Conservation (phyloP, 2,113 vertebrate genomes). For the human (Homo sapiens) region DNA sequence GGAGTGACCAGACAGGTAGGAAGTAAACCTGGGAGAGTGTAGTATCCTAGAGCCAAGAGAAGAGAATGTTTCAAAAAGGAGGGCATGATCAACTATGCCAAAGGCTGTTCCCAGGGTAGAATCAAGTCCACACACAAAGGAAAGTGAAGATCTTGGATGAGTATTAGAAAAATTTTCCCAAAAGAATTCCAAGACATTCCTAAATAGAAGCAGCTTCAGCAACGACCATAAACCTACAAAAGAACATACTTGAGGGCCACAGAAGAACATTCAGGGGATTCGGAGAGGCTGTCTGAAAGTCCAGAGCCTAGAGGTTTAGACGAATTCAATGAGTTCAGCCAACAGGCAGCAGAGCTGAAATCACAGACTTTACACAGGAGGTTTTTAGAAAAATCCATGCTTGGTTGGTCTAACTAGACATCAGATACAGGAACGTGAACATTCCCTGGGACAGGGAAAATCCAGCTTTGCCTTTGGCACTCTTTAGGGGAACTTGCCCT, state of each 20-base stretch:
- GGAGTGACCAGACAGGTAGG: neutral
- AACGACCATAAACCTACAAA: neutral
- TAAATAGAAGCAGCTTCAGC: neutral
- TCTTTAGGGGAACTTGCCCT: neutral
- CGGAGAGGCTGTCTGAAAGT: neutral
- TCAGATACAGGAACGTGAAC: neutral
- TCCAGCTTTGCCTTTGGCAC: neutral
- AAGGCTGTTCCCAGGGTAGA: neutral
- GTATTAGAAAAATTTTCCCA: neutral
- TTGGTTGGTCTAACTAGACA: neutral
- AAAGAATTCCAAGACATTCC: neutral
- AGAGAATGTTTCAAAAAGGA: conserved; percentile 1
- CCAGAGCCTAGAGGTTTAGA: neutral
- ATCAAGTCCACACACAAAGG: neutral
- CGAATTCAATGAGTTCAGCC: neutral
- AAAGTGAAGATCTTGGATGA: neutral
- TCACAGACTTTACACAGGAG: neutral
- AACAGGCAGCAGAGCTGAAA: neutral
- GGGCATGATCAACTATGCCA: neutral
- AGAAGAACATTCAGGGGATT: neutral
- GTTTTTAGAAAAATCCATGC: neutral
- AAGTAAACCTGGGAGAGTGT: neutral
- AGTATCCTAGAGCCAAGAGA: neutral
- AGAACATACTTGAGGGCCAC: neutral
- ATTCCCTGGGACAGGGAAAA: neutral